Base-by-base conservation (phyloP, 1,140 invertebrate genomes). In the Drosophila prosaltans region DNA sequence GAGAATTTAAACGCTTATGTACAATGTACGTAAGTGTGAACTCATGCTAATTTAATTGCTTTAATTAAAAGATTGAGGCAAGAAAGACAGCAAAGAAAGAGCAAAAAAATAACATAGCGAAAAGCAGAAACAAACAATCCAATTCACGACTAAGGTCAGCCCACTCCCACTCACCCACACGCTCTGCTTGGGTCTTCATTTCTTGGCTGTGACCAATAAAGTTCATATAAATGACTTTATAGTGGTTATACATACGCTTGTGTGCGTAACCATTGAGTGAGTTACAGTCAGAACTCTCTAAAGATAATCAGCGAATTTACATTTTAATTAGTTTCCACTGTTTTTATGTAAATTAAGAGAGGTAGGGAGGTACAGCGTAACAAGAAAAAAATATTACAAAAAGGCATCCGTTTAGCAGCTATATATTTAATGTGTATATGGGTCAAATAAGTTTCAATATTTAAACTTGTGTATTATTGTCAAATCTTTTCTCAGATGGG, bases 171-270 rank as follows among this genome's bases (percentile, higher is more conserved):
- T 21, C 21, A 26, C 2, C 24, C 45, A 51, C 24, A 26, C 45
- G 26, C 45, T 60, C 28, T 26, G 16, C 63, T 60, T 55, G 24
- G 2, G 30, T 36, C 16, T 48, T 16, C 16, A 36, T 48, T 48
- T 48, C 45, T 60, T 61, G 30, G 28, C 48, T 60, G 61, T 77
- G 45, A 67, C 62, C 74, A 77, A 77, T 66, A 77, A 71, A 71
- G 74, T 65, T 77, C 40, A 77, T 61, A 77, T 51, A 77, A 65
- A 78, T 77, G 74, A 71, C 69, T 74, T 72, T 74, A 72, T 74
- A 71, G 61, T 57, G 68, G 21, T 51, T 69, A 41, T 41, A 62
- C 66, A 63, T 77, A 59, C 55, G 58, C 39, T 65, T 76, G 62
- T 76, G 32, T 60, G 63, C 69, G 41, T 51, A 43, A 36, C 48